Conservation (phyloP, 1,140 invertebrate genomes). For the Pentalonia nigronervosa region DNA sequence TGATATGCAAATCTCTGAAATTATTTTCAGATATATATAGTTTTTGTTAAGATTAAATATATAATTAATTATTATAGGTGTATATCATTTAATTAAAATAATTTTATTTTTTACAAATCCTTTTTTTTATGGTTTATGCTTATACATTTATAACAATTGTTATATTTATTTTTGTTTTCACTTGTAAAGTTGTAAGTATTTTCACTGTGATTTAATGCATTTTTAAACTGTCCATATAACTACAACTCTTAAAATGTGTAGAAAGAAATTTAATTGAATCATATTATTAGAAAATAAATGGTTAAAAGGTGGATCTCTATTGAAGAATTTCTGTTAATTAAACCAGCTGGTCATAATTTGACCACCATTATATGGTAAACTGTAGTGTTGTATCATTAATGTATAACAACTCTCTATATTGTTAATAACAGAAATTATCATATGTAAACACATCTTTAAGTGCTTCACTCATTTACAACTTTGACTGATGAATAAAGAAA, state of each 20-base stretch:
- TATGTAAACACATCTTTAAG: neutral
- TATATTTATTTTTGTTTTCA: neutral
- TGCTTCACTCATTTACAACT: neutral
- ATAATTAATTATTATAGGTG: slow-evolving; percentile 20
- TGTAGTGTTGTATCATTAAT: neutral
- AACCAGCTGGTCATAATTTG: neutral
- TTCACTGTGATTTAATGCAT: slow-evolving; percentile 18
- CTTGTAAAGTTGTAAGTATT: neutral
- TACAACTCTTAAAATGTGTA: neutral
- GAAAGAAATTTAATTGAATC: neutral
- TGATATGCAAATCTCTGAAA: neutral
- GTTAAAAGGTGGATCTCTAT: neutral
- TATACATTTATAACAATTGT: slow-evolving; percentile 21
- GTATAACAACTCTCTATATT: neutral
- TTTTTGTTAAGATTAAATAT: slow-evolving; percentile 5
- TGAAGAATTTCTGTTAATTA: neutral
- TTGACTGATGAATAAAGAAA: slow-evolving; percentile 16
- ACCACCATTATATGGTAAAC: neutral
- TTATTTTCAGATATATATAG: slow-evolving; percentile 35
- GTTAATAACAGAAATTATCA: neutral
- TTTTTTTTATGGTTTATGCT: neutral
- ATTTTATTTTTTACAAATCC: neutral
- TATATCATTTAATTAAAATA: slow-evolving; percentile 28
- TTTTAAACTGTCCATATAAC: neutral
- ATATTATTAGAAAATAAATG: neutral